Percentiles rank a stretch among this genome's conserved stretches.
phyloP scores from a whole-genome alignment of 2,113 vertebrate genomes.

The Prionailurus viverrinus region DNA sequence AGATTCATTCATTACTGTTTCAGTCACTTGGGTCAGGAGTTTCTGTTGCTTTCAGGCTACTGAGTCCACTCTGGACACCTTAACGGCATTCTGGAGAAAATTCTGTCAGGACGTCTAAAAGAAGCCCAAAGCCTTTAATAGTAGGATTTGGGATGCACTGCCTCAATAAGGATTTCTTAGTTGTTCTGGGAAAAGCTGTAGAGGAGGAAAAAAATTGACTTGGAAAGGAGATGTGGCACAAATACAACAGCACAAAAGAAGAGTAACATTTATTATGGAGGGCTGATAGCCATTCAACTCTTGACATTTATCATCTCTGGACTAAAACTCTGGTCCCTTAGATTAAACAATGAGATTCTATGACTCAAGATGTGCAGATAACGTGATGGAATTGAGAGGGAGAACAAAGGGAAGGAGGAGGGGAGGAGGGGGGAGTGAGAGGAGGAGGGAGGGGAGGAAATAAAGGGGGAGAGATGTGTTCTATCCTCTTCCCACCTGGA shows the following conservation, averaged over 20 bases:
- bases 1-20: neutral
- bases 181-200: neutral
- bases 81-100: neutral
- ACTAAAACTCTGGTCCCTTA: neutral
- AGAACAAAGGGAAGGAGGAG: neutral
- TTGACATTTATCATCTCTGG: neutral
- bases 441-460: no score
- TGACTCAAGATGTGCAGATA: neutral
- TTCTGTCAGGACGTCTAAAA: neutral
- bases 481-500: neutral
- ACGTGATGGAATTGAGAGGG: neutral
- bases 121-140: neutral
- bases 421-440: rapidly evolving
- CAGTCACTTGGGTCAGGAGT: neutral
- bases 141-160: neutral
- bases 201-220: neutral
- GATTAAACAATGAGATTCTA: neutral
- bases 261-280: neutral
- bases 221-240: neutral
- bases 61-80: no score
- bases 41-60: neutral
- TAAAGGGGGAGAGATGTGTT: neutral
- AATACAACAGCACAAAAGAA: neutral
- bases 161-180: neutral
- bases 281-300: neutral